Evolutionary conservation across 2,797 vertebrate genomes (phyloP).

Genomic region (Alcedo quadribrachys): DNA sequence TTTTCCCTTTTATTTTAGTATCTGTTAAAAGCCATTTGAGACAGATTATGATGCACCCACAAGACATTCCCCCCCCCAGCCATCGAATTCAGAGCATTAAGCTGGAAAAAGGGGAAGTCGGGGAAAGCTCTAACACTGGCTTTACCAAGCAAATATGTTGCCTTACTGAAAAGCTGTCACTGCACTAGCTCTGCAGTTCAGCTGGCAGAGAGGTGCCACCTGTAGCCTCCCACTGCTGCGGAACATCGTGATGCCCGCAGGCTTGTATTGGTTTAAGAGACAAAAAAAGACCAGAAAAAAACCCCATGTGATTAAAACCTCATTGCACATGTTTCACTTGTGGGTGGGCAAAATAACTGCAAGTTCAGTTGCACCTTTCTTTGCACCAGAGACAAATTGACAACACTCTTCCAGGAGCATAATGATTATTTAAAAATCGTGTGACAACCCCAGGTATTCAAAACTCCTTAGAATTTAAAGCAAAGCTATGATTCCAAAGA

Average conservation of each 20-base stretch:
- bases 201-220: conserved; percentile 26
- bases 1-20: conserved; percentile 43
- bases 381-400: not conserved
- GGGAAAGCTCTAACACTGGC: not conserved
- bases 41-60: conserved; percentile 36
- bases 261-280: not conserved
- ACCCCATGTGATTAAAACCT: not conserved
- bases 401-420: not conserved
- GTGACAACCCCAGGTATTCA: not conserved
- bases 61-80: not conserved
- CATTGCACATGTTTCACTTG: fast-evolving
- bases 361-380: not conserved
- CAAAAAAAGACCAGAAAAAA: not conserved
- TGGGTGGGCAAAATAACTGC: not conserved
- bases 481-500: not conserved
- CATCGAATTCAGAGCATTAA: not conserved
- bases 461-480: not conserved
- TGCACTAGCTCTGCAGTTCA: conserved; percentile 32
- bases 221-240: conserved; percentile 41
- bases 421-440: not conserved
- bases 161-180: conserved; percentile 38
- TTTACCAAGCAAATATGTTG: conserved; percentile 33
- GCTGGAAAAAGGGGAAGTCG: not conserved
- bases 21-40: conserved; percentile 41
- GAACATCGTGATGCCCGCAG: not conserved